These are phyloP conservation scores for Meteorus colon DNA, from an alignment of 2,888 invertebrate species.

Conservation along the genomic window DNA sequence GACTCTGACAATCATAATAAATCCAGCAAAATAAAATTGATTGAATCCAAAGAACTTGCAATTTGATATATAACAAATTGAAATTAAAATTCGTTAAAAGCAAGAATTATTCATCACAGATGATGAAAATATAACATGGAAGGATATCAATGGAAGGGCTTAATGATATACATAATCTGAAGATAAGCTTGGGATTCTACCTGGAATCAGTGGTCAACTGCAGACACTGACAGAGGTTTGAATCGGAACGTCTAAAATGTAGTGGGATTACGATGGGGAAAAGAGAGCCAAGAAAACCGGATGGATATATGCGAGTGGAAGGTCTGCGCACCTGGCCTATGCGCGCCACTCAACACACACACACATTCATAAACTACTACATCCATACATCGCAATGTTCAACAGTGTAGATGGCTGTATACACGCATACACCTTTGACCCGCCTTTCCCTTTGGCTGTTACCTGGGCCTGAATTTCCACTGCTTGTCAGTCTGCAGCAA, in stretches of 20 bases:
- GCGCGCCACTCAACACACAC: conserved; percentile 44
- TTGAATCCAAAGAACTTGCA: no score
- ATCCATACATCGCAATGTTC: conserved; percentile 27
- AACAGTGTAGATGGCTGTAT: conserved; percentile 27
- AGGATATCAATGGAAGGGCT: not conserved
- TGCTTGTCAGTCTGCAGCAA: conserved; percentile 25
- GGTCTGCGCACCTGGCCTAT: conserved; percentile 65
- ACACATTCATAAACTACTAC: not conserved
- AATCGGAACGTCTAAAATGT: conserved; percentile 26
- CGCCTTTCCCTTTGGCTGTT: conserved; percentile 66
- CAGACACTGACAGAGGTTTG: conserved; percentile 20
- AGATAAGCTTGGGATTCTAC: conserved; percentile 1
- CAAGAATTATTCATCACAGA: no score
- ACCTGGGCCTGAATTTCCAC: conserved; percentile 58
- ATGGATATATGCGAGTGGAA: conserved; percentile 57
- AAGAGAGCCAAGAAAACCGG: conserved; percentile 40
- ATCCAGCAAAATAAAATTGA: not conserved
- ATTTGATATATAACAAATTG: no score
- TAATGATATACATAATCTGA: not conserved
- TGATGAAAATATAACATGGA: no score
- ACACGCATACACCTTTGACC: conserved; percentile 50
- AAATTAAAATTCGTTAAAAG: no score
- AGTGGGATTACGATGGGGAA: conserved; percentile 22
- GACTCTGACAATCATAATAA: not conserved
- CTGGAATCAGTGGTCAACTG: conserved; percentile 8